Conservation (phyloP, 2,113 vertebrate genomes). For the Spea multiplicata region DNA sequence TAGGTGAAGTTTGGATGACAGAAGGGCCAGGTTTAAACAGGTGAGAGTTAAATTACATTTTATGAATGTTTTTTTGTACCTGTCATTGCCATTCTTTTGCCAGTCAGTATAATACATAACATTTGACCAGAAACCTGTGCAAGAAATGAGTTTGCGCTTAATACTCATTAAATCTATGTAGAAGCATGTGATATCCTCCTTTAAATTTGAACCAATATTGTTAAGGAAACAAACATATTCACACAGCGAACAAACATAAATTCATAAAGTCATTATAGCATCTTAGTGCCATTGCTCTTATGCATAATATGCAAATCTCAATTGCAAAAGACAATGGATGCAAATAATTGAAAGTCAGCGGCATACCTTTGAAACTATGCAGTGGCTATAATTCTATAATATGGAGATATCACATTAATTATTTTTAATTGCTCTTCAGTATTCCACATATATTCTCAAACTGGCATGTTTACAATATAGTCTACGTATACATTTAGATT, state of each 20-base stretch:
- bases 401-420: conserved; percentile 13
- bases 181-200: background rate
- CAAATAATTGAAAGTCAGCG: conserved; percentile 18
- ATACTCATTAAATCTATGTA: background rate
- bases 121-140: too few species aligned
- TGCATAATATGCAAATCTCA: conserved; percentile 5
- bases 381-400: background rate
- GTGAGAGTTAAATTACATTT: too few species aligned
- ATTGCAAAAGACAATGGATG: conserved; percentile 12
- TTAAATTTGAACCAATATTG: background rate
- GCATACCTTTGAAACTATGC: background rate
- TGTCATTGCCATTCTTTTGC: too few species aligned
- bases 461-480: background rate
- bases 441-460: background rate
- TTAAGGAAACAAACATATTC: background rate
- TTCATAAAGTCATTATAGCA: background rate
- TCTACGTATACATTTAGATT: background rate
- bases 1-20: too few species aligned
- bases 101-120: too few species aligned
- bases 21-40: too few species aligned
- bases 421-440: conserved; percentile 25
- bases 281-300: conserved; percentile 22
- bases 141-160: background rate
- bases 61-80: too few species aligned
- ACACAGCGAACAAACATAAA: conserved; percentile 16